Base-by-base conservation (phyloP, 1,140 invertebrate genomes). In the Zaprionus davidi region DNA sequence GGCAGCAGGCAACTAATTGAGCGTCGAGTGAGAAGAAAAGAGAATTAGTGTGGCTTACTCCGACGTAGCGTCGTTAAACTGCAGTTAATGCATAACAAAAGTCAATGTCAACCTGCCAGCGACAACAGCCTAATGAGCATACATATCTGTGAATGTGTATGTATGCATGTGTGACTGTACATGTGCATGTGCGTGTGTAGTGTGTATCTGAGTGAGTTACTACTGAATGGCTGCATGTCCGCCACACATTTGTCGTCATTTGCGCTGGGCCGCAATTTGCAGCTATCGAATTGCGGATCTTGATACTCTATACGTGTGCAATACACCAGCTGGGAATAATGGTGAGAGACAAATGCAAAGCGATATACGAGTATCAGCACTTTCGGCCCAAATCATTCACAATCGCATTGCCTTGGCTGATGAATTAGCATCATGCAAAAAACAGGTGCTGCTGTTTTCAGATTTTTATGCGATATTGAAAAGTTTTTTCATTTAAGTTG, bases 51-150 rank as follows among this genome's bases (percentile, higher is more conserved):
- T 72, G 71, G 64, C 12, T 44, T 59, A 34, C 22, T 20, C 6
- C 28, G 44, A 57, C 64, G 67, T 46, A 70, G 67, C 69, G 60
- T 87, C 84, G 81, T 87, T 80, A 87, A 80, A 87, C 56, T 80
- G 80, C 77, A 75, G 69, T 78, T 80, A 86, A 77, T 78, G 51
- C 68, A 71, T 70, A 76, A 87, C 79, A 82, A 82, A 86, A 82
- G 80, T 87, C 83, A 87, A 87, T 87, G 83, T 68, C 83, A 80
- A 74, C 69, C 17, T 73, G 55, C n/a, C 31, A 34, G 38, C 68
- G 64, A 15, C 55, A 64, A 60, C 75, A 73, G 51, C 26, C 64
- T 77, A 77, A 77, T 76, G 65, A 66, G 28, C 17, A 46, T 15
- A 38, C 36, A 28, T 34, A 11, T 11, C 3, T 11, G 9, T 28